Evolutionary conservation across 2,797 vertebrate species (phyloP).

Genomic region (Eidolon dupreanum): DNA sequence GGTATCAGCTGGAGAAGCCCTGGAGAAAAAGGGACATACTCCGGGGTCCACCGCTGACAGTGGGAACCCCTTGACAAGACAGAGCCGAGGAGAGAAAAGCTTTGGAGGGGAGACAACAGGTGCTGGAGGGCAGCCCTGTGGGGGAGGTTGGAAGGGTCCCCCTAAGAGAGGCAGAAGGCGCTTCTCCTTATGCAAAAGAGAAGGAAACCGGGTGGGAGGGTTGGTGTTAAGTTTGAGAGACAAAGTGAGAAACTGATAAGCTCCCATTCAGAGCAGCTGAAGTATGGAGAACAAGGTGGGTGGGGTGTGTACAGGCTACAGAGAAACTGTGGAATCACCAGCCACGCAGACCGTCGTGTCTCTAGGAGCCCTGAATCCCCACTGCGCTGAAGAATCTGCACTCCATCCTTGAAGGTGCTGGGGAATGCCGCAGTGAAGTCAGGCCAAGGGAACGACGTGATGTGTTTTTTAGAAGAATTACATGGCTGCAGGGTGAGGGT

Average conservation of each 20-base stretch:
- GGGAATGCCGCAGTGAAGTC: neutral
- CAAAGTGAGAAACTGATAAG: neutral
- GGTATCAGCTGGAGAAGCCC: neutral
- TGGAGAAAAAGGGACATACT: neutral
- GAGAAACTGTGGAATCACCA: neutral
- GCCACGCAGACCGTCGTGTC: neutral
- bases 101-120: neutral
- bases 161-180: neutral
- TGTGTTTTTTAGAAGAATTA: neutral
- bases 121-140: neutral
- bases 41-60: rapidly evolving
- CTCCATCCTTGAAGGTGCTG: neutral
- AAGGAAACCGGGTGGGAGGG: neutral
- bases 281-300: neutral
- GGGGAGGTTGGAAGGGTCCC: neutral
- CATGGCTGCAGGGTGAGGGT: neutral
- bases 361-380: neutral
- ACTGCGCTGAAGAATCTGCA: neutral
- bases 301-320: neutral
- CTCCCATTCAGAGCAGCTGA: neutral
- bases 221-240: neutral
- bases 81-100: neutral
- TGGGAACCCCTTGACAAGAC: neutral
- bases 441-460: neutral
- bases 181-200: neutral